Conservation (phyloP, 2,888 invertebrate genomes). For the Neoascia interrupta region DNA sequence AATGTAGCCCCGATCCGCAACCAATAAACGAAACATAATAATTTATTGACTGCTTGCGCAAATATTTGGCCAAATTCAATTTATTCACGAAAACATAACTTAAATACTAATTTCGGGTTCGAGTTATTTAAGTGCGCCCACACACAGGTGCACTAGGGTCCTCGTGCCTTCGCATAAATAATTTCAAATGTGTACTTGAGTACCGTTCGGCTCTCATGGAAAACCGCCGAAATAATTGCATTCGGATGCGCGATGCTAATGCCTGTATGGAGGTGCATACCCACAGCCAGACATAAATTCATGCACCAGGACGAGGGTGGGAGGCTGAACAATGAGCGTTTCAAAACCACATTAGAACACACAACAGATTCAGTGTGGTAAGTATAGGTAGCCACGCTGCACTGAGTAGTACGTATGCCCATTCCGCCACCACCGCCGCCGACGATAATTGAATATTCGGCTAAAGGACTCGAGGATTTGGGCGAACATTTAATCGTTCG, state of each 20-base stretch:
- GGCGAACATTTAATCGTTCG: constrained; percentile 66
- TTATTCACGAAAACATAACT: constrained; percentile 62
- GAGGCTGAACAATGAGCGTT: constrained; percentile 56
- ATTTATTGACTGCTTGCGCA: constrained; percentile 65
- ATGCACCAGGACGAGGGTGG: background rate
- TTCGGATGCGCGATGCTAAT: constrained; percentile 18
- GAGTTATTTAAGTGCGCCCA: constrained; percentile 35
- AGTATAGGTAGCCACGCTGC: constrained; percentile 16
- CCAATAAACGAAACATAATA: constrained; percentile 64
- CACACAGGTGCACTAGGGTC: background rate
- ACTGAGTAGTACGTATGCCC: background rate
- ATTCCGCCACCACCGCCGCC: background rate
- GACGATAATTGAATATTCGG: constrained; percentile 59
- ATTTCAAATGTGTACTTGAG: constrained; percentile 40
- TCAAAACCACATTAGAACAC: constrained; percentile 64
- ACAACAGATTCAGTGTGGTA: constrained; percentile 61
- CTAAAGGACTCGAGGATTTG: constrained; percentile 49
- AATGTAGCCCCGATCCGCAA: constrained; percentile 3
- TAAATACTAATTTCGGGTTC: constrained; percentile 66
- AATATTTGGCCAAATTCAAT: constrained; percentile 63
- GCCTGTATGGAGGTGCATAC: background rate
- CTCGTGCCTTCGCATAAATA: constrained; percentile 12
- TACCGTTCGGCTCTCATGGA: constrained; percentile 14
- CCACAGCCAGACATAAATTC: background rate
- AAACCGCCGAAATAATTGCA: constrained; percentile 48